phyloP scores from a whole-genome alignment of 2,113 vertebrate species.

The Strix aluco region DNA sequence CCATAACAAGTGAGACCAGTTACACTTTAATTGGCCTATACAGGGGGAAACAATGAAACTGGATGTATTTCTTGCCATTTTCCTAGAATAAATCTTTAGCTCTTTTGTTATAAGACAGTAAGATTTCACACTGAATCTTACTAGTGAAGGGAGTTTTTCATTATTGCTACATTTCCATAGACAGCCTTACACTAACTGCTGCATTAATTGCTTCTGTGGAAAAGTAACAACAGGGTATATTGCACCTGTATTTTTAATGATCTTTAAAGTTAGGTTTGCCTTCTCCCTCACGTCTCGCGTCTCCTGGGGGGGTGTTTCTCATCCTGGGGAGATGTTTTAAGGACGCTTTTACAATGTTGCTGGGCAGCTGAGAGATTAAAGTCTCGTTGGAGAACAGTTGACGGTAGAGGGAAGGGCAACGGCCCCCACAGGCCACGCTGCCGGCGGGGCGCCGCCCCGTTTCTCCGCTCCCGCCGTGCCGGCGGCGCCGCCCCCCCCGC shows the following conservation, averaged over 20 bases:
- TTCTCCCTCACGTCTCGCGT: rapidly evolving
- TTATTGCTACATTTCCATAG: background rate
- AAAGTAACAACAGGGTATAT: background rate
- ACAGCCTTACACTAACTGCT: background rate
- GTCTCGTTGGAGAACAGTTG: too few species aligned
- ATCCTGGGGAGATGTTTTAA: background rate
- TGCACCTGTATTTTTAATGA: background rate
- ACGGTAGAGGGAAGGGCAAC: too few species aligned
- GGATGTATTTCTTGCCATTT: background rate
- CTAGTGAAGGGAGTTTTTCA: background rate
- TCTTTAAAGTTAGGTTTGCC: too few species aligned
- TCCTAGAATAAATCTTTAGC: background rate
- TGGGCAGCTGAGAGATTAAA: background rate
- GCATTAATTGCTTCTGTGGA: background rate
- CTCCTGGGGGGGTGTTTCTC: background rate
- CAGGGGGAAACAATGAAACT: background rate
- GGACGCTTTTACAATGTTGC: rapidly evolving
- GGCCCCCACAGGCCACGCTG: too few species aligned
- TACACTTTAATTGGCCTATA: background rate
- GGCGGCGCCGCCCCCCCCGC: too few species aligned
- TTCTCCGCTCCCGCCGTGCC: too few species aligned
- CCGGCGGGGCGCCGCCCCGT: too few species aligned
- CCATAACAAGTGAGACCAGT: background rate
- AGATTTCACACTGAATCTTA: background rate
- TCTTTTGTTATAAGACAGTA: background rate